Evolutionary conservation across 2,113 vertebrate species (phyloP), one percentile per base, ranked within the genome.

Genomic region (Delphinus delphis): DNA sequence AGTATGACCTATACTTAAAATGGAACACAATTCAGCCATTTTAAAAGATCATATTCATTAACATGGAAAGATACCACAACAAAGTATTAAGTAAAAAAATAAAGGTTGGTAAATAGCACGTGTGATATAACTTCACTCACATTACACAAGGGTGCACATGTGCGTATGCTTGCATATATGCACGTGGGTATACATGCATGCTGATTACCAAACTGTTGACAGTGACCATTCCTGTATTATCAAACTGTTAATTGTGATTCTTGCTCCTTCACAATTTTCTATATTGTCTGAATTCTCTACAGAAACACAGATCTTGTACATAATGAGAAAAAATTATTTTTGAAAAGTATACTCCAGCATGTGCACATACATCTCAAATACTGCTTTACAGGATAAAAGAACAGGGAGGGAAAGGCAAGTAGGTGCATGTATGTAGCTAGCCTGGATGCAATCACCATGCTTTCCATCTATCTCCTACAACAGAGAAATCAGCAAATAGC

Each of bases 31-130:
- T 23, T 89, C 58, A 50, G 63, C 36, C 38, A 90, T 62, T 92
- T 95, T 67, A 76, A 70, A 93, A 93, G 21, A 94, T 67, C 38
- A 83, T n/a, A 77, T 73, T 71, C 60, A 85, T 80, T 82, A 91
- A 79, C 62, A 81, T 2, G 17, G 17, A 44, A 92, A 77, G 33
- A 77, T 10, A 68, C 21, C 53, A 88, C 38, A 53, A 76, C 8
- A 28, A 74, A 77, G 67, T 41, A 93, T 13, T 83, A 55, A 71
- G n/a, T 26, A 26, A 92, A 87, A 68, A 85, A 76, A 13, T 36
- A 60, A 85, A 93, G 50, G 28, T 4, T 44, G 41, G n/a, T 68
- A 58, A 79, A 83, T 31, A 73, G 33, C 67, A 65, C 50, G 36
- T 92, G 31, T 53, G 41, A n/a, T 3, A 14, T 18, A 79, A 83